Conservation (phyloP, 2,113 vertebrate species). For the Terrapene triunguis region DNA sequence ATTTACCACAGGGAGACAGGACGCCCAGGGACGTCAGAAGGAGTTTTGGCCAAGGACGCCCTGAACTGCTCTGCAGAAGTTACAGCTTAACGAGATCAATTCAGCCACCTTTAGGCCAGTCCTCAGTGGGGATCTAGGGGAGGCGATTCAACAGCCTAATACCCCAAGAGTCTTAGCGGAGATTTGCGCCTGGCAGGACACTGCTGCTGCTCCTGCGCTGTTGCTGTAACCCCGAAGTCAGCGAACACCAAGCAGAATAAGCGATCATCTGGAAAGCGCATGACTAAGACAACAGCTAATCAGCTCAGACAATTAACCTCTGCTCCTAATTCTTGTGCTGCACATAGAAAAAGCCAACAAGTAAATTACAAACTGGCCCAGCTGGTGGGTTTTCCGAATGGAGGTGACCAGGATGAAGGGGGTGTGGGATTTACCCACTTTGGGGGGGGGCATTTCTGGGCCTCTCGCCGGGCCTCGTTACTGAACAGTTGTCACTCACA, state of each 20-base stretch:
- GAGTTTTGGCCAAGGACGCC: background rate
- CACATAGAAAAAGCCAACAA: background rate
- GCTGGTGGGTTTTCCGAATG: background rate
- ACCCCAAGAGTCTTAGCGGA: background rate
- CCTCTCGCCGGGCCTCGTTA: conserved; percentile 1
- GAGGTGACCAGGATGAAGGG: background rate
- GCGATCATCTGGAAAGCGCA: background rate
- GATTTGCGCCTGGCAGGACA: background rate
- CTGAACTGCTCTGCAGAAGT: background rate
- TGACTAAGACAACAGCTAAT: background rate
- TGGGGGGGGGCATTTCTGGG: conserved; percentile 37
- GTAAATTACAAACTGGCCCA: background rate
- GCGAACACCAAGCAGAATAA: background rate
- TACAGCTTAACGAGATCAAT: background rate
- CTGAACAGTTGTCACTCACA: conserved; percentile 21
- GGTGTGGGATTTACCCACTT: background rate
- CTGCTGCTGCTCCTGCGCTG: background rate
- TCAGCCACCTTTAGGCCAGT: background rate
- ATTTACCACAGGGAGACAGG: background rate
- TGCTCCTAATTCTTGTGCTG: background rate
- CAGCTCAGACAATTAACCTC: conserved; percentile 22
- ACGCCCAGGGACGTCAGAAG: background rate
- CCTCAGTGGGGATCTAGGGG: rapidly evolving
- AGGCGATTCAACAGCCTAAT: rapidly evolving
- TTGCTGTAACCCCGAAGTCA: background rate